phyloP scores from a whole-genome alignment of 2,797 vertebrate species.

The Arnoldichthys spilopterus region DNA sequence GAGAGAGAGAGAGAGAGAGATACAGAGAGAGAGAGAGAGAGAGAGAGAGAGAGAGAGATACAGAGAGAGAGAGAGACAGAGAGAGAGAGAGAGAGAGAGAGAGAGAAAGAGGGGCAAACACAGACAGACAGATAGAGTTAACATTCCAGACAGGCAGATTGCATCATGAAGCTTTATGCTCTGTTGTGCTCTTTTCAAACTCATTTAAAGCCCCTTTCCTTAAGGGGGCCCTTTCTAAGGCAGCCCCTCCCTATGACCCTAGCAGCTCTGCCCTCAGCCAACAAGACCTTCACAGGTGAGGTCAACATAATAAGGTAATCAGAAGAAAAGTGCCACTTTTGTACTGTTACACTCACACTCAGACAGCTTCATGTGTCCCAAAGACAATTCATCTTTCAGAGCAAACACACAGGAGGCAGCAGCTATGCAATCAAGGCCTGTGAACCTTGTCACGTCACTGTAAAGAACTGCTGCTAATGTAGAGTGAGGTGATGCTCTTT shows the following conservation, averaged over 20 bases:
- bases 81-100: too few relatives aligned
- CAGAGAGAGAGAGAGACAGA: too few relatives aligned
- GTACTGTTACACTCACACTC: neutral
- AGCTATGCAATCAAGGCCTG: neutral
- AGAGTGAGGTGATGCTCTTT: neutral
- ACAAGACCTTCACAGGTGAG: slow-evolving; percentile 67
- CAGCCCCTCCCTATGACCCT: slow-evolving; percentile 36
- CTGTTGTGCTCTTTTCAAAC: neutral
- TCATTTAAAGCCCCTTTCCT: slow-evolving; percentile 18
- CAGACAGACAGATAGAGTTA: too few relatives aligned
- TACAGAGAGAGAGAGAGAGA: too few relatives aligned
- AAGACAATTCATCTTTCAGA: neutral
- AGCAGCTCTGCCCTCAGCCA: slow-evolving; percentile 52
- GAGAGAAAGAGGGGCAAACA: too few relatives aligned
- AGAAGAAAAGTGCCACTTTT: neutral
- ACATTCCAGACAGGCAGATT: neutral
- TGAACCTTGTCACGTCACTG: too few relatives aligned
- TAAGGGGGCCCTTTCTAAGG: neutral
- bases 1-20: neutral
- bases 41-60: too few relatives aligned
- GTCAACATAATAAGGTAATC: slow-evolving; percentile 49
- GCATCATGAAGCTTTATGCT: neutral
- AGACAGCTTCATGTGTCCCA: slow-evolving; percentile 1
- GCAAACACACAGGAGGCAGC: neutral
- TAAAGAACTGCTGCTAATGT: neutral